Percentiles rank a stretch among this genome's conserved stretches.
phyloP scores from a whole-genome alignment of 2,888 invertebrate species.

The Dascillus cervinus region DNA sequence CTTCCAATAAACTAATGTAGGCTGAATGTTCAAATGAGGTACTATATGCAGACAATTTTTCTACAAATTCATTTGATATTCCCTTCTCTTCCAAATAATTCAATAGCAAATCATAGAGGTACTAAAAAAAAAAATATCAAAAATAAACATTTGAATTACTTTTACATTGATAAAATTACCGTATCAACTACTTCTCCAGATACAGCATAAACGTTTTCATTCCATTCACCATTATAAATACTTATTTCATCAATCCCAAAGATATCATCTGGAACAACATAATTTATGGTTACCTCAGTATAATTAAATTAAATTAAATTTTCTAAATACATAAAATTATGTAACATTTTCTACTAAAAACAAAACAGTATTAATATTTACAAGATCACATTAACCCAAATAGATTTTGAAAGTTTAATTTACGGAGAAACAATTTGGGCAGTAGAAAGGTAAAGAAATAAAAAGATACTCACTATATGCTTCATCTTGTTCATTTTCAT shows the following conservation, averaged over 20 bases:
- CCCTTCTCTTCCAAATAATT: constrained; percentile 95
- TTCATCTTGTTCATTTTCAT: constrained; percentile 55
- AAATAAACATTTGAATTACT: constrained; percentile 32
- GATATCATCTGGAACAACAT: constrained; percentile 76
- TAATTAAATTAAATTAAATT: constrained; percentile 7
- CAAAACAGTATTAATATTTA: too few relatives aligned
- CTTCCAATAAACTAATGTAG: constrained; percentile 83
- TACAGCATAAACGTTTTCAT: constrained; percentile 80
- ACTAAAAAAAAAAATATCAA: constrained; percentile 50
- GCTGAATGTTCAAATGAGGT: constrained; percentile 89
- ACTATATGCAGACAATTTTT: constrained; percentile 79
- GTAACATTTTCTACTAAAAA: too few relatives aligned
- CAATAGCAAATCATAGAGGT: constrained; percentile 89
- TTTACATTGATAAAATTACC: too few relatives aligned
- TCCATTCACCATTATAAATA: constrained; percentile 80
- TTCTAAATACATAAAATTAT: too few relatives aligned
- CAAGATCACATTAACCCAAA: too few relatives aligned
- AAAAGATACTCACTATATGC: constrained; percentile 62
- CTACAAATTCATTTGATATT: constrained; percentile 85
- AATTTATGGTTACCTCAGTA: too few relatives aligned
- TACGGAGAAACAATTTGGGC: too few relatives aligned
- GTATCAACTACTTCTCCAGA: constrained; percentile 94
- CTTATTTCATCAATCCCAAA: constrained; percentile 93
- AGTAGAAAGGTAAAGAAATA: too few relatives aligned
- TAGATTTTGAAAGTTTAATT: too few relatives aligned